These are phyloP conservation scores for Neotoma lepida DNA, from an alignment of 2,113 vertebrate genomes.

Conservation along the genomic window DNA sequence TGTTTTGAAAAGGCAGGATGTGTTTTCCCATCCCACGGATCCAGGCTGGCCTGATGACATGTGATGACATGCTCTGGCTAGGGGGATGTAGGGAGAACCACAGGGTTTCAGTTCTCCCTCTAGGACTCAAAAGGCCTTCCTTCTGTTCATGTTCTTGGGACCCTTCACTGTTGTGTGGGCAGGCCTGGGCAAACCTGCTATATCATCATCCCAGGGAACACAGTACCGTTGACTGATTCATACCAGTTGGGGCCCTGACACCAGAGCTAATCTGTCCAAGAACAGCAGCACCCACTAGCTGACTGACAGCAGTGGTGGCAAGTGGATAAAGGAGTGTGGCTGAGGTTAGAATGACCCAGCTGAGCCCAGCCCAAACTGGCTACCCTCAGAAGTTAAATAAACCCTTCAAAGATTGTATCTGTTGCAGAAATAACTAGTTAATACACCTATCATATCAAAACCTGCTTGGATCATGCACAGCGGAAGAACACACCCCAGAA, in stretches of 20 bases:
- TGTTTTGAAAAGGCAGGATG: background rate
- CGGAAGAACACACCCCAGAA: background rate
- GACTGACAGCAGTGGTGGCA: background rate
- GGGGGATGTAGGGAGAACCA: background rate
- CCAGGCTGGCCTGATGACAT: background rate
- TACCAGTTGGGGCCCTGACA: constrained; percentile 8
- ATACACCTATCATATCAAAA: background rate
- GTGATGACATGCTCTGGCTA: constrained; percentile 6
- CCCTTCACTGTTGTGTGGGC: background rate
- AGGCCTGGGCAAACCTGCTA: background rate
- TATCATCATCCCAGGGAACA: background rate
- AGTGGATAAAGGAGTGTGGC: background rate
- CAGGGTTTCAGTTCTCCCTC: background rate
- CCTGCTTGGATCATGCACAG: background rate
- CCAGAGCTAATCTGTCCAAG: background rate
- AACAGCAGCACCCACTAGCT: background rate
- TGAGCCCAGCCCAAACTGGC: background rate
- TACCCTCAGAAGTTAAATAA: background rate
- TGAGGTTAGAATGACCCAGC: constrained; percentile 13
- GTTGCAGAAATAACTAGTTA: background rate
- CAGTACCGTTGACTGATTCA: background rate
- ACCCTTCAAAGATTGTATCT: background rate
- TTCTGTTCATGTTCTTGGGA: background rate
- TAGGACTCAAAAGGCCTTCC: background rate
- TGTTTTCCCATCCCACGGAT: background rate